A percentile compares a stretch with the other conserved stretches of the same genome.
These are phyloP conservation scores for Australoheros facetus DNA, from an alignment of 2,797 vertebrate species.

Conservation along the genomic window DNA sequence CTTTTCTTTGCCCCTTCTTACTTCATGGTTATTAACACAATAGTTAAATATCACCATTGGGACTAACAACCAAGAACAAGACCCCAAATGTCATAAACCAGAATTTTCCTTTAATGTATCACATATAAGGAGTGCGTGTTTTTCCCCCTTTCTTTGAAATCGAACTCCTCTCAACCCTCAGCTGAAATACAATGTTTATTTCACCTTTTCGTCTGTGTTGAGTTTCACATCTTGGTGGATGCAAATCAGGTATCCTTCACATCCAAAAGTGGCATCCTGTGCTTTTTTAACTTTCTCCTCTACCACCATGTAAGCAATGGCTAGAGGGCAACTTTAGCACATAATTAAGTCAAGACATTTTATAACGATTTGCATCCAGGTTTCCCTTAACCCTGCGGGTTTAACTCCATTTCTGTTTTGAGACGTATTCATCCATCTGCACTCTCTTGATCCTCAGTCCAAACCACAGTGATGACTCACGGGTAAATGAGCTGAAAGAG, in stretches of 20 bases:
- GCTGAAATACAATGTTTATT: constrained; percentile 20
- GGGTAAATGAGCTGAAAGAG: constrained; percentile 74
- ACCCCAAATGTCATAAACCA: background rate
- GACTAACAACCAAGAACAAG: background rate
- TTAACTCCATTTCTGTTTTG: constrained; percentile 63
- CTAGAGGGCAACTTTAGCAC: constrained; percentile 54
- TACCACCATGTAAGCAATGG: constrained; percentile 19
- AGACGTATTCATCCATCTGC: constrained; percentile 60
- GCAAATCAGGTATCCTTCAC: constrained; percentile 13
- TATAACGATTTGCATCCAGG: constrained; percentile 53
- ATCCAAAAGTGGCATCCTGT: constrained; percentile 23
- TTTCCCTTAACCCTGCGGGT: constrained; percentile 54
- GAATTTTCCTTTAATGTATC: background rate
- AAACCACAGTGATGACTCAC: constrained; percentile 84
- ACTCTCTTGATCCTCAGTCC: constrained; percentile 71
- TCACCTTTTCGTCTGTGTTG: background rate
- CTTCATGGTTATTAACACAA: background rate
- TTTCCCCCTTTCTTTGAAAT: background rate
- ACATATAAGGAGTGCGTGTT: background rate
- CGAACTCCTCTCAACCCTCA: background rate
- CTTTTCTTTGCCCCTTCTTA: background rate
- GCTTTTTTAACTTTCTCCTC: constrained; percentile 47
- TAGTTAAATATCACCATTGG: background rate
- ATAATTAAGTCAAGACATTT: constrained; percentile 58
- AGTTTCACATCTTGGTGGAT: constrained; percentile 26